Conservation (phyloP, 2,888 invertebrate species). For the Drosophila eohydei region DNA sequence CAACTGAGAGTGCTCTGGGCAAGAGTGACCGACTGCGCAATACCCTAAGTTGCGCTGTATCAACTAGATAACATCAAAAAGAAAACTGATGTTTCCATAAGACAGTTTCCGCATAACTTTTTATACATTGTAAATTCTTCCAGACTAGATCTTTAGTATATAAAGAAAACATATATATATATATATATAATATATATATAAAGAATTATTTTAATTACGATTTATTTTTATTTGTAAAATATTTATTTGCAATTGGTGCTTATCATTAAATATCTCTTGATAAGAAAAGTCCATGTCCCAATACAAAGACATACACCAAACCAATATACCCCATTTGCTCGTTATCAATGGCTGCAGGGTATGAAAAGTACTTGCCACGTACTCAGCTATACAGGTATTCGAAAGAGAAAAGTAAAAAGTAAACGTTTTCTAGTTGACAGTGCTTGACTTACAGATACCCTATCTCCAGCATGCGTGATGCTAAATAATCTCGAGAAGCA, state of each 20-base stretch:
- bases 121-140: too few relatives aligned
- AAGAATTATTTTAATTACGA: too few relatives aligned
- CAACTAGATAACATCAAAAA: too few relatives aligned
- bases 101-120: too few relatives aligned
- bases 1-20: neutral
- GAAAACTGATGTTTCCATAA: too few relatives aligned
- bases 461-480: neutral
- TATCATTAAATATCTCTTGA: too few relatives aligned
- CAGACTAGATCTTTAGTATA: too few relatives aligned
- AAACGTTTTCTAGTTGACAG: neutral
- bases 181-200: too few relatives aligned
- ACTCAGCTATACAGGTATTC: slow-evolving; percentile 32
- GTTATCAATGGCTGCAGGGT: neutral
- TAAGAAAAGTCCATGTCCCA: too few relatives aligned
- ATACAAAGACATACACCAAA: neutral
- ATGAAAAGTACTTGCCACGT: slow-evolving; percentile 24
- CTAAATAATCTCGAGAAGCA: neutral
- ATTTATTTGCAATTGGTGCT: too few relatives aligned
- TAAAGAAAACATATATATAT: too few relatives aligned
- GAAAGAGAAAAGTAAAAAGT: neutral
- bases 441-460: neutral
- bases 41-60: neutral
- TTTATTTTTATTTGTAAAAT: too few relatives aligned
- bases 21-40: neutral
- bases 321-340: neutral